Base-by-base conservation (phyloP, 2,888 invertebrate species). In the Phyllotreta striolata region DNA sequence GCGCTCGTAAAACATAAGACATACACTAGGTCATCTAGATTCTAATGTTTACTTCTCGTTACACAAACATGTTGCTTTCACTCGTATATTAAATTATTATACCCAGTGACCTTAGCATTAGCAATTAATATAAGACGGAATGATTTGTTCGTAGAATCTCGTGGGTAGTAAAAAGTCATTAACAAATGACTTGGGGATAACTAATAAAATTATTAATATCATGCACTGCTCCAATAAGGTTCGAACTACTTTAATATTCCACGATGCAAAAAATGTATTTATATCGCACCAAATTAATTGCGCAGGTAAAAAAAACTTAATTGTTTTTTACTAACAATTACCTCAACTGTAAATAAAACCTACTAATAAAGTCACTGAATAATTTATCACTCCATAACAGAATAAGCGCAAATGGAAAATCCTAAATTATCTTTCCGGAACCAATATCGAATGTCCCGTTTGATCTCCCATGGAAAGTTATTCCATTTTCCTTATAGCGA, bases 51-150 rank as follows among this genome's bases (percentile, higher is more conserved):
- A 24, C 4, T 14, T 47, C 44, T 12, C 34, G 47, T 14, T 47
- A 8, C 24, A 8, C 34, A 47, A 4, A 14, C 8, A 47, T 34
- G 14, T 47, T 6, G n/a, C 47, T 47, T 47, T 47, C 47, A 47
- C 47, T 47, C 47, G 9, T 44, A 44, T 44, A 44, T n/a, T 47
- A 7, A 13, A 47, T 47, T 47, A 47, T 47, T 47, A 47, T 24
- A 24, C 24, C 4, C 24, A 47, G 24, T 47, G 47, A 47, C 47
- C 47, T 47, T 14, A 47, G 8, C n/a, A 47, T 12, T 47, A 47
- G 12, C 14, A 47, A 47, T 47, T 47, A 47, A 47, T 47, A 47
- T 6, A 47, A 6, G 7, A 9, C 47, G 24, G 14, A 47, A 47
- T 47, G 8, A 47, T 47, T 47, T 47, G 47, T 47, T 47, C 47